Evolutionary conservation across 2,113 vertebrate genomes (phyloP), one percentile per base, ranked within the genome.

Genomic region (Sarotherodon lohbergeri): DNA sequence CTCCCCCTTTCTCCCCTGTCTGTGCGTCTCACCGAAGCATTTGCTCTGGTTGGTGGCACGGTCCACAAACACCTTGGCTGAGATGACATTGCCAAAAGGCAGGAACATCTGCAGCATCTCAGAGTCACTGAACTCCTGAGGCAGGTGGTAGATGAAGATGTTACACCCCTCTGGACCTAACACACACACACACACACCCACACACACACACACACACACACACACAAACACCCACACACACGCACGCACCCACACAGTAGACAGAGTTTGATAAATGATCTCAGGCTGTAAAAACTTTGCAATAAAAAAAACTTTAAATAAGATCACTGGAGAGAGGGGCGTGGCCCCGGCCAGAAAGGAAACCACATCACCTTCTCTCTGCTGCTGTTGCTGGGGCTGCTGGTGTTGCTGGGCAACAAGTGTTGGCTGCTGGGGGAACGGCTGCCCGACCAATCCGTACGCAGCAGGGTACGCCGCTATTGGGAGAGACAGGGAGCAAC

Each of bases 121-220:
- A 1, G 97, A 97, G 96, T 99, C 98, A 1, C 98, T 98, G 94
- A 99, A 99, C 95, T 99, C 98, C 95, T 99, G 98, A 89, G 98
- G 98, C 97, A 99, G 97, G 97, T 99, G 98, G 97, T 99, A 99
- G 96, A 99, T 99, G 96, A 99, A 99, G 96, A 99, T 98, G 95
- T 99, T 99, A 95, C 98, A 99, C 86, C 98, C 98, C 50, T 99
- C 98, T 34, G 98, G 98, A 95, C 98, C 98, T 99, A 95, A 82
- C n/a, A 86, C 81, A 84, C 22, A 86, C 34, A 80, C 78, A 86
- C 48, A 52, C 52, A 82, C 24, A 90, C 59, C 81, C 55, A 29
- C 29, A 5, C 16, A 79, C 36, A 84, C 46, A 83, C 79, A 82
- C 24, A 85, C 22, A 22, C 22, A 22, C 22, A 22, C 22, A 22